A percentile compares a stretch with the other conserved stretches of the same genome.
Evolutionary conservation across 2,113 vertebrate species (phyloP).

Genomic region (Tonatia bakeri): DNA sequence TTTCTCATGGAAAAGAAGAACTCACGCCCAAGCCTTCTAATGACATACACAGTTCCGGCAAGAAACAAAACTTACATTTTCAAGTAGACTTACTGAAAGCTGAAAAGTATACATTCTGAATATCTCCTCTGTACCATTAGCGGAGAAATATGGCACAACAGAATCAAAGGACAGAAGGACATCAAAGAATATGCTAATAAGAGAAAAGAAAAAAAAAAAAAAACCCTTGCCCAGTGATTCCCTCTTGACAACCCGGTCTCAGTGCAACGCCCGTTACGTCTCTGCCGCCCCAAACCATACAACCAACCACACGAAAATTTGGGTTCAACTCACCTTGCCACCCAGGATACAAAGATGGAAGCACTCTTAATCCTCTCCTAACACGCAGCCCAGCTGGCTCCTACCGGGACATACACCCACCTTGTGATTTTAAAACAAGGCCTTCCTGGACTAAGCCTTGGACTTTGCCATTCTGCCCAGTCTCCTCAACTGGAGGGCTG

Average conservation of each 20-base stretch:
- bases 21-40: conserved; percentile 62
- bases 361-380: conserved; percentile 51
- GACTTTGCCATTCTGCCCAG: conserved; percentile 57
- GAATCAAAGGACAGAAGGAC: background rate
- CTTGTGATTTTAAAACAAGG: conserved; percentile 59
- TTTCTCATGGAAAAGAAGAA: conserved; percentile 66
- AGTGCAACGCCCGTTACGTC: background rate
- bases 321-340: conserved; percentile 44
- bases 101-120: conserved; percentile 12
- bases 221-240: background rate
- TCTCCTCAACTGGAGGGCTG: conserved; percentile 41
- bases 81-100: background rate
- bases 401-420: conserved; percentile 53
- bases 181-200: background rate
- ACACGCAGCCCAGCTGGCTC: conserved; percentile 42
- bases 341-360: conserved; percentile 33
- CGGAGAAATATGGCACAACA: background rate
- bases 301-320: conserved; percentile 27
- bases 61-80: conserved; percentile 19
- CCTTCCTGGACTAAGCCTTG: conserved; percentile 64
- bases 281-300: conserved; percentile 6
- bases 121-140: conserved; percentile 8
- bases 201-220: background rate
- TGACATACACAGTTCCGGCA: conserved; percentile 28
- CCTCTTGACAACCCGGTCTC: background rate